These are phyloP conservation scores for Trichogramma dendrolimi DNA, from an alignment of 2,888 invertebrate genomes.

Conservation along the genomic window DNA sequence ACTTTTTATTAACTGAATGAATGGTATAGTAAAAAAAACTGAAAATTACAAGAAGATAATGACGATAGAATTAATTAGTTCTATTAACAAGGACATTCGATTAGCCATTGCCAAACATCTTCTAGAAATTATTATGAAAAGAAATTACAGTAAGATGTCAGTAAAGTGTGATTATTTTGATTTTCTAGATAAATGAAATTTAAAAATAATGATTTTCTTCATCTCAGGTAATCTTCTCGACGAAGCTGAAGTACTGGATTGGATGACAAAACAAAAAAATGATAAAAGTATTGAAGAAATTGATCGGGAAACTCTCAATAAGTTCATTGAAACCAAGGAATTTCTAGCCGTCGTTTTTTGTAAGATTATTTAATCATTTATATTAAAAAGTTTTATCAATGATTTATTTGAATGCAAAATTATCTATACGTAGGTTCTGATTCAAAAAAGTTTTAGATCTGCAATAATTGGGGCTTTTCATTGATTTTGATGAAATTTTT, in stretches of 20 bases:
- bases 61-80: constrained; percentile 27
- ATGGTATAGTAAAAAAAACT: neutral
- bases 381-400: neutral
- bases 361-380: constrained; percentile 57
- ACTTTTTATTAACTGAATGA: neutral
- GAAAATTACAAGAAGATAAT: constrained; percentile 27
- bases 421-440: neutral
- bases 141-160: constrained; percentile 8
- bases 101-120: constrained; percentile 40
- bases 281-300: constrained; percentile 90
- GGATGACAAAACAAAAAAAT: constrained; percentile 88
- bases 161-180: neutral
- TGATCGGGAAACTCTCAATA: constrained; percentile 73
- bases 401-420: constrained; percentile 3
- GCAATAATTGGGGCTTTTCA: neutral
- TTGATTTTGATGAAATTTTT: neutral
- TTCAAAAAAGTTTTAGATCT: neutral
- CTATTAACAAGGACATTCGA: constrained; percentile 24
- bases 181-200: neutral
- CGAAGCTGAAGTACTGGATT: constrained; percentile 78
- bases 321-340: constrained; percentile 84
- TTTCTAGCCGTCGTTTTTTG: constrained; percentile 89
- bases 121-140: neutral
- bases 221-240: constrained; percentile 67
- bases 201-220: constrained; percentile 20